Conservation (phyloP, 1,140 invertebrate species). For the Drosophila dunni region DNA sequence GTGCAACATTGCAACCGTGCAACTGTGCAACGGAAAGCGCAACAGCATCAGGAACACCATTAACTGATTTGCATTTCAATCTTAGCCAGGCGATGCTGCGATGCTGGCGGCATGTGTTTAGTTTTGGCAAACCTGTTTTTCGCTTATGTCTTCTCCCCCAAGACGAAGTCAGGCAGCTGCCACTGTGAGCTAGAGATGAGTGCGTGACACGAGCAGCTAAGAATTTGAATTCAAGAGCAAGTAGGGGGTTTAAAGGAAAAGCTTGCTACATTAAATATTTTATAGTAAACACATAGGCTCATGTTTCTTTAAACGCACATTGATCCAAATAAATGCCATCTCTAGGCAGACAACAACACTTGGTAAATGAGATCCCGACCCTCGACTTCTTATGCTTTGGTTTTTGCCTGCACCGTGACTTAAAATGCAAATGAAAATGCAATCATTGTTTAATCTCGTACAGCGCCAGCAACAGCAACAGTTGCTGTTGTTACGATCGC, state of each 20-base stretch:
- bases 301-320: too few relatives aligned
- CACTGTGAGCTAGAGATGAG: conserved; percentile 30
- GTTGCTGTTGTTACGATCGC: conserved; percentile 70
- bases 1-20: conserved; percentile 23
- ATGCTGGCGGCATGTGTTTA: conserved; percentile 73
- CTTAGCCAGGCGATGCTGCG: conserved; percentile 48
- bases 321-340: not conserved
- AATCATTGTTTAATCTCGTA: conserved; percentile 83
- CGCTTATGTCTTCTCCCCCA: not conserved
- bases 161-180: conserved; percentile 22
- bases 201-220: conserved; percentile 33
- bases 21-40: conserved; percentile 21
- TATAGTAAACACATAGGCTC: too few relatives aligned
- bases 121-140: conserved; percentile 71
- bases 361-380: conserved; percentile 71
- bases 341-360: conserved; percentile 52
- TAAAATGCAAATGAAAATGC: conserved; percentile 83
- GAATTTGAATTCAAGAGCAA: too few relatives aligned
- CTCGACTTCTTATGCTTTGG: conserved; percentile 59
- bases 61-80: conserved; percentile 83
- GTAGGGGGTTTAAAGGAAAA: not conserved
- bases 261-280: too few relatives aligned
- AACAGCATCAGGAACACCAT: conserved; percentile 57
- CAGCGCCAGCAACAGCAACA: conserved; percentile 66
- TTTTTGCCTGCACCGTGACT: conserved; percentile 73